Conservation (phyloP, 2,888 invertebrate species). For the Leptinotarsa tumamoca region DNA sequence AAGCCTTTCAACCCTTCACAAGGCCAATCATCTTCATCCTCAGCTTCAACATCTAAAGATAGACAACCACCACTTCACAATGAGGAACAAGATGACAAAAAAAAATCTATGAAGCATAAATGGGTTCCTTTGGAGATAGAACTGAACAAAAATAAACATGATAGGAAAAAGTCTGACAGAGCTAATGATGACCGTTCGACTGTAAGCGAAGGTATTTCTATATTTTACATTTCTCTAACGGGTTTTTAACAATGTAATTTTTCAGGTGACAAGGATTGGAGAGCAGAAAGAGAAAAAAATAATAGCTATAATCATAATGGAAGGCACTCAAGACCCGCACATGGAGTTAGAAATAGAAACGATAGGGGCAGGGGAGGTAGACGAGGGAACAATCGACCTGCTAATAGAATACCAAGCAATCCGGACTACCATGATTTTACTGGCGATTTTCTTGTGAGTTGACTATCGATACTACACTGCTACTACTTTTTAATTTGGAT, state of each 20-base stretch:
- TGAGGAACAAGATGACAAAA: constrained; percentile 67
- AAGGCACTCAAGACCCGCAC: constrained; percentile 63
- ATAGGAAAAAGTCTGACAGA: constrained; percentile 56
- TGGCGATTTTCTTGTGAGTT: constrained; percentile 66
- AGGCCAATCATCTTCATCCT: constrained; percentile 29
- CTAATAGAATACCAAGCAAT: constrained; percentile 66
- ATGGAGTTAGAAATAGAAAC: constrained; percentile 65
- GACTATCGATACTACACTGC: background rate
- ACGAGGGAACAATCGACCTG: constrained; percentile 66
- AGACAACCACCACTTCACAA: constrained; percentile 61
- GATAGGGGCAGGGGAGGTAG: constrained; percentile 68
- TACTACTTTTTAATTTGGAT: too few relatives aligned
- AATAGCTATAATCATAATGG: constrained; percentile 49
- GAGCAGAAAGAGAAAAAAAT: constrained; percentile 58
- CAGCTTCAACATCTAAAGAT: constrained; percentile 55
- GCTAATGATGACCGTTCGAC: constrained; percentile 60
- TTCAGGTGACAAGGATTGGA: constrained; percentile 61
- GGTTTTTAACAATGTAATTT: background rate
- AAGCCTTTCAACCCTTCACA: constrained; percentile 45
- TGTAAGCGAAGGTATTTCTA: constrained; percentile 59
- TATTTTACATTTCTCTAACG: background rate
- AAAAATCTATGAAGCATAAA: constrained; percentile 76
- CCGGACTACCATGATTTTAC: constrained; percentile 68
- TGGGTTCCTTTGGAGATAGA: constrained; percentile 95
- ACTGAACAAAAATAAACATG: constrained; percentile 78